A percentile compares a stretch with the other conserved stretches of the same genome.
These are phyloP conservation scores for Dolichoris vasculosae DNA, from an alignment of 1,140 invertebrate species.

Conservation along the genomic window DNA sequence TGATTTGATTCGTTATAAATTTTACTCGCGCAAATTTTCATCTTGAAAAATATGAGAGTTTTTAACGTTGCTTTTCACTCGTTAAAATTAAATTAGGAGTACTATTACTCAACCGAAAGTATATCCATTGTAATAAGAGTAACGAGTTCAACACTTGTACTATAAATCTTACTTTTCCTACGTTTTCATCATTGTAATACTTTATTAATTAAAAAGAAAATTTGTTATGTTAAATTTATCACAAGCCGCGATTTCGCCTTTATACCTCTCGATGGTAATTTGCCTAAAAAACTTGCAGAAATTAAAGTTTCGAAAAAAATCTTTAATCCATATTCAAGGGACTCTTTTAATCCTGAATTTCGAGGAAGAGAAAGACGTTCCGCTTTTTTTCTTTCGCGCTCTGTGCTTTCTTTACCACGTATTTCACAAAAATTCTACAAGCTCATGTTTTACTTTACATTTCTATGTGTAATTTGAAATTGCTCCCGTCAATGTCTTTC, in stretches of 20 bases:
- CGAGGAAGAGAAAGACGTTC: too few species aligned
- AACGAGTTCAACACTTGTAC: not conserved
- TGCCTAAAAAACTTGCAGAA: too few species aligned
- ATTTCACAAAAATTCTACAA: not conserved
- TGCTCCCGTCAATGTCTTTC: conserved; percentile 11
- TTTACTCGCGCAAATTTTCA: not conserved
- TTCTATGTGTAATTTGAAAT: not conserved
- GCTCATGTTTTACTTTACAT: not conserved
- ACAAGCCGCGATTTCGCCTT: not conserved
- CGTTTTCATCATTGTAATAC: conserved; percentile 1
- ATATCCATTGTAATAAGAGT: not conserved
- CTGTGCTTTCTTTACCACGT: too few species aligned
- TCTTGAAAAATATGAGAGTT: not conserved
- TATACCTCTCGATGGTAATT: not conserved
- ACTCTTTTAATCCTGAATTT: not conserved
- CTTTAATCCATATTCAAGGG: not conserved
- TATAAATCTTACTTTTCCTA: conserved; percentile 6
- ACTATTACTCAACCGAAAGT: not conserved
- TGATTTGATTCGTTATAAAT: not conserved
- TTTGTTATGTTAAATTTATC: not conserved
- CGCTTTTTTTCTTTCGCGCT: too few species aligned
- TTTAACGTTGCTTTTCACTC: not conserved
- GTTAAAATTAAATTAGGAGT: conserved; percentile 11
- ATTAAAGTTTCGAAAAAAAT: not conserved
- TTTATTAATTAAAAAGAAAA: conserved; percentile 14